Evolutionary conservation across 2,797 vertebrate genomes (phyloP).

Genomic region (Gymnocypris eckloni): DNA sequence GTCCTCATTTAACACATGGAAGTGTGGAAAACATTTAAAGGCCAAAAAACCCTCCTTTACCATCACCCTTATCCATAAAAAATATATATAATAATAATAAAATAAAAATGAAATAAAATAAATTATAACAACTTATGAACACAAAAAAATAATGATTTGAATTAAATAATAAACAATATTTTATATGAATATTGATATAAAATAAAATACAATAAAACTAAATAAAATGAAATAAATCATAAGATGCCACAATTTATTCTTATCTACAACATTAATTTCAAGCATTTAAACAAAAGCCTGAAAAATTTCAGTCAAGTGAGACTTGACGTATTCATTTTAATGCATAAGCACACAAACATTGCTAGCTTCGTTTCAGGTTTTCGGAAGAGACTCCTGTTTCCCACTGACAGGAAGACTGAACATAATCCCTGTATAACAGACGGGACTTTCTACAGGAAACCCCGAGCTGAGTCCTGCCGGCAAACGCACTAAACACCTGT

Average conservation of each 20-base stretch:
- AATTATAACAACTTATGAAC: background rate
- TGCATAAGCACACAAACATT: background rate
- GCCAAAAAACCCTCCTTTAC: background rate
- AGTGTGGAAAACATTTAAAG: background rate
- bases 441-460: constrained; percentile 37
- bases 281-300: background rate
- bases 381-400: constrained; percentile 25
- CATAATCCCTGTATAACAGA: constrained; percentile 32
- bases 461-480: background rate
- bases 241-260: background rate
- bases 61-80: background rate
- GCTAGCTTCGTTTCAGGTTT: background rate
- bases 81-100: too few relatives aligned
- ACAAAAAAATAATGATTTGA: background rate
- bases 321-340: background rate
- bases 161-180: background rate
- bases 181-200: background rate
- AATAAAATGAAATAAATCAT: too few relatives aligned
- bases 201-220: background rate
- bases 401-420: constrained; percentile 24
- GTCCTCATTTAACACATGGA: background rate
- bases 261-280: background rate
- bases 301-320: background rate
- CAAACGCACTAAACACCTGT: constrained; percentile 51
- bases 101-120: background rate